Evolutionary conservation across 1,140 invertebrate species (phyloP).

Genomic region (Lepidotrigona ventralis): DNA sequence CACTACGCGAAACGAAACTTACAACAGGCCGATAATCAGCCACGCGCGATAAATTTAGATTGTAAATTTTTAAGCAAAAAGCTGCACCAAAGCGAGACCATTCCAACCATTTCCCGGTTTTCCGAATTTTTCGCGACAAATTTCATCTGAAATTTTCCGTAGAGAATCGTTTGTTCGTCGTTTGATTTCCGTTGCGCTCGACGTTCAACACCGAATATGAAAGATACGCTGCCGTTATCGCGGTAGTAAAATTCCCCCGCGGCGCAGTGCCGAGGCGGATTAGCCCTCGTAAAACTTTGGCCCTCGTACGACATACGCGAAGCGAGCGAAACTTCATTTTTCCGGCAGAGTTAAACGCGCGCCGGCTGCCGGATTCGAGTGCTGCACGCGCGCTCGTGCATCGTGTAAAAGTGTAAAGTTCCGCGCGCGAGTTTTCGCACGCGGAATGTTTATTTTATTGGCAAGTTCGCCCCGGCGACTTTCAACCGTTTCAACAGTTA

Average conservation of each 20-base stretch:
- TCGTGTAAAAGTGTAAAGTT: constrained; percentile 36
- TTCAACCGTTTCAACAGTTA: constrained; percentile 22
- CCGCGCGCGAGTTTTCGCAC: constrained; percentile 13
- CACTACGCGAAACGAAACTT: no score
- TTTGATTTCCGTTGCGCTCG: constrained; percentile 34
- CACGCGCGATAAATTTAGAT: no score
- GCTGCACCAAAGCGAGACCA: no score
- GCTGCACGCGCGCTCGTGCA: not conserved
- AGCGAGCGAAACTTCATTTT: constrained; percentile 51
- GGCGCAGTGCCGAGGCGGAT: not conserved
- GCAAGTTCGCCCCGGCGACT: constrained; percentile 10
- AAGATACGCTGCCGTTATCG: constrained; percentile 37
- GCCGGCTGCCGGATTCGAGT: not conserved
- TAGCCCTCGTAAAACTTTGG: constrained; percentile 50
- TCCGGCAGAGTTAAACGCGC: constrained; percentile 36
- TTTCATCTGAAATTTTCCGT: not conserved
- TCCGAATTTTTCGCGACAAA: no score
- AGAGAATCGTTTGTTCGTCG: not conserved
- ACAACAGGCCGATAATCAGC: no score
- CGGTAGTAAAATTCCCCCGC: constrained; percentile 51
- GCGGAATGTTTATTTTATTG: constrained; percentile 55
- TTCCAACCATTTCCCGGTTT: no score
- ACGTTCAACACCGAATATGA: constrained; percentile 50
- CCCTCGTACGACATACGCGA: not conserved
- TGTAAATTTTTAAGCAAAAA: no score